A percentile compares a stretch with the other conserved stretches of the same genome.
Evolutionary conservation across 2,888 invertebrate species (phyloP).

Genomic region (Philopedon plagiatum): DNA sequence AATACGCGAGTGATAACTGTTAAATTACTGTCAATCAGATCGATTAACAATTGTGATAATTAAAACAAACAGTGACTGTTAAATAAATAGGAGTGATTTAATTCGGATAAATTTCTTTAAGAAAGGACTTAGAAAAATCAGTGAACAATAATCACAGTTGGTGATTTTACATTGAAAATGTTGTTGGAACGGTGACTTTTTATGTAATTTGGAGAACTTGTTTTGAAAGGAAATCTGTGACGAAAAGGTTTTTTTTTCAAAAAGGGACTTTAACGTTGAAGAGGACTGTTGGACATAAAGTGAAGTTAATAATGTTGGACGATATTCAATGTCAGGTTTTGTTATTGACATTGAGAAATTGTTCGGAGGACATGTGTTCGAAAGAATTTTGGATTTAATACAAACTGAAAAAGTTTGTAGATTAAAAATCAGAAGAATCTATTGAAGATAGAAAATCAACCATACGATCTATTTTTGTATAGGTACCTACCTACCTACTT

Average conservation of each 20-base stretch:
- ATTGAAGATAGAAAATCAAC: no score
- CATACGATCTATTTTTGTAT: neutral
- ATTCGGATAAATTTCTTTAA: neutral
- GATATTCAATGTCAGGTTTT: neutral
- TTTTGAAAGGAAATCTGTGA: neutral
- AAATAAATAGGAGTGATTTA: neutral
- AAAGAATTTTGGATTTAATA: neutral
- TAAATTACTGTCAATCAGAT: neutral
- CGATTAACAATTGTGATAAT: neutral
- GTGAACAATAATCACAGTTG: neutral
- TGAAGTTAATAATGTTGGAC: neutral
- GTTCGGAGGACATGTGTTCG: neutral
- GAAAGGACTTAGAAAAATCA: constrained; percentile 3
- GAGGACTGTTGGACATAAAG: constrained; percentile 13
- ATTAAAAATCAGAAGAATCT: no score
- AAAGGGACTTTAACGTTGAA: neutral
- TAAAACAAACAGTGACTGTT: neutral
- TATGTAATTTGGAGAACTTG: neutral
- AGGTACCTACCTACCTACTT: no score
- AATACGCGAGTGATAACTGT: constrained; percentile 30
- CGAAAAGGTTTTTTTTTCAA: neutral
- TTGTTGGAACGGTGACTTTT: constrained; percentile 20
- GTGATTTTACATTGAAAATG: neutral
- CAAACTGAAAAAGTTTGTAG: neutral
- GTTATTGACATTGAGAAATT: neutral